Evolutionary conservation across 2,888 invertebrate species (phyloP), one percentile per base, ranked within the genome.

Genomic region (Chrysotoxum bicinctum): DNA sequence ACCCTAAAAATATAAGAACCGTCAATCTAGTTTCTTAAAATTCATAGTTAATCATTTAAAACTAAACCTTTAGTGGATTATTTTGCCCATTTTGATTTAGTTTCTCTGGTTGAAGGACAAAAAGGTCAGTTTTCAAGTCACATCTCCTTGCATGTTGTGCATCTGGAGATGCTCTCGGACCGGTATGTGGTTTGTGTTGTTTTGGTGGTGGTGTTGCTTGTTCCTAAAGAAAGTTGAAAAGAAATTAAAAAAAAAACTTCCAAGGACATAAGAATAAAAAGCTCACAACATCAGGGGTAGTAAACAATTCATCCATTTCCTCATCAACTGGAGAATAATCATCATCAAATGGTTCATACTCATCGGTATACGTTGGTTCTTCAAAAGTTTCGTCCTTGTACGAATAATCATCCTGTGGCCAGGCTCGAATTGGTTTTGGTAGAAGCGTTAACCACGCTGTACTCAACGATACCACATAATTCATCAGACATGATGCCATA

Each of bases 41-140:
- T n/a, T n/a, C n/a, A n/a, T n/a, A 50, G 21, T 0, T 14, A 48
- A 12, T 48, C 1, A 48, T 21, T 50, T 3, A 16, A 3, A 16
- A 43, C 10, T 10, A 8, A 64, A 92, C 92, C 90, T 97, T 97
- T 3, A 97, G 93, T 32, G 97, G 97, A 92, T 96, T 97, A 87
- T 95, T 96, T 88, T 95, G 94, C 6, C 95, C 95, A 88, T 94
- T 95, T 66, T 94, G 96, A 89, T 95, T 97, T 48, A 97, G 93
- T 87, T 96, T 93, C 30, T 96, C 95, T 0, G 97, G 96, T 91
- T 97, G 97, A 45, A 97, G 91, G 79, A 96, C 95, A 91, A 97
- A 98, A 37, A 98, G 94, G 91, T 97, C 97, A 0, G 97, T 96
- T 90, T 96, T 96, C 88, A 97, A 95, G 91, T 97, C 97, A 90